Percentiles rank a stretch among this genome's conserved stretches.
Conservation (phyloP, 2,113 vertebrate genomes). For the Ptilonorhynchus violaceus region DNA sequence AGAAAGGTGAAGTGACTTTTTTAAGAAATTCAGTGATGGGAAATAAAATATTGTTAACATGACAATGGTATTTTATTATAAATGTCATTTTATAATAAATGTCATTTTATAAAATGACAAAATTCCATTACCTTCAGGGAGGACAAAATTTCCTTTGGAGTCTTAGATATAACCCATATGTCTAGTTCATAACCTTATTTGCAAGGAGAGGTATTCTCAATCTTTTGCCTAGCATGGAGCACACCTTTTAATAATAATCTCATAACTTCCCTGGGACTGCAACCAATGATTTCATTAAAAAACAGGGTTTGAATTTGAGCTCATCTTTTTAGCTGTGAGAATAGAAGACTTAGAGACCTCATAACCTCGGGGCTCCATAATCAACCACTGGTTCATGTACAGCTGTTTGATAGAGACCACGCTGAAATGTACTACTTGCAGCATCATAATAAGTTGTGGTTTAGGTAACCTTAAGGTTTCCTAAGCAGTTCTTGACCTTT, state of each 20-base stretch:
- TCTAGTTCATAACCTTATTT: neutral
- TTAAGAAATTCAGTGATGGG: neutral
- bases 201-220: neutral
- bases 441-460: neutral
- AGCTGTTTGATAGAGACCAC: neutral
- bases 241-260: neutral
- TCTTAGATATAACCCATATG: neutral
- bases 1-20: neutral
- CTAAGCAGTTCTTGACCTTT: neutral
- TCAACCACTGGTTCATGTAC: neutral
- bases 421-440: neutral
- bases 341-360: neutral
- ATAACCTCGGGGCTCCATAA: neutral
- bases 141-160: neutral
- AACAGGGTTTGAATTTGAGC: neutral
- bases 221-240: neutral
- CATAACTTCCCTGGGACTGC: neutral
- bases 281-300: neutral
- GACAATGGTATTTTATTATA: neutral
- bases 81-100: neutral
- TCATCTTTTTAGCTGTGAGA: neutral
- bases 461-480: neutral
- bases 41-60: slow-evolving; percentile 15
- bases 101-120: neutral
- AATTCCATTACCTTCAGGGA: neutral